Evolutionary conservation across 2,888 invertebrate genomes (phyloP).

Genomic region (Acrocyrtus sp.): DNA sequence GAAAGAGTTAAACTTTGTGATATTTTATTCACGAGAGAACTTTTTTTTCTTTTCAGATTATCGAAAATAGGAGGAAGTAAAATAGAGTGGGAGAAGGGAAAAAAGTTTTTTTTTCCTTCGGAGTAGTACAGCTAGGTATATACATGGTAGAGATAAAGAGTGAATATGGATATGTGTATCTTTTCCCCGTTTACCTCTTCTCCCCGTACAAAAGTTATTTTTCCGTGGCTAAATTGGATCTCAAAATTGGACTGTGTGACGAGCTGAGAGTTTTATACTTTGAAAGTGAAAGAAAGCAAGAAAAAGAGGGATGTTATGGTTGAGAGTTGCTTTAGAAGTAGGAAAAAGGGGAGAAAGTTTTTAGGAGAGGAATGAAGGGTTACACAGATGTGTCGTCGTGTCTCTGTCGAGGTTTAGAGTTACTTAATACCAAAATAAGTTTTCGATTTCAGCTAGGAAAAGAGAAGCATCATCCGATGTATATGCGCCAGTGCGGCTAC

Average conservation of each 20-base stretch:
- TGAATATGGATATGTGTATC: too few species aligned
- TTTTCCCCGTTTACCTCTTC: too few species aligned
- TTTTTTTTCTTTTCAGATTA: conserved; percentile 47
- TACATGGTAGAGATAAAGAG: too few species aligned
- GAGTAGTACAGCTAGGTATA: too few species aligned
- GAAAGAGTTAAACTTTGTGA: conserved; percentile 44
- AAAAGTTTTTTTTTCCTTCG: too few species aligned
- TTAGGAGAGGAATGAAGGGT: conserved; percentile 35
- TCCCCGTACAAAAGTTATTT: conserved; percentile 43
- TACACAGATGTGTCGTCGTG: too few species aligned
- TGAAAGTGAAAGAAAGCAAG: conserved; percentile 13
- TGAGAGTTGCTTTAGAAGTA: conserved; percentile 31
- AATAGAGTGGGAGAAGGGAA: not conserved
- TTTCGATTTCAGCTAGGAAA: too few species aligned
- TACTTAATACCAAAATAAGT: too few species aligned
- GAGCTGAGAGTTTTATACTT: conserved; percentile 50
- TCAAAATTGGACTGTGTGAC: conserved; percentile 52
- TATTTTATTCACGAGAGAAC: conserved; percentile 51
- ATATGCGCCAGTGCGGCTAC: too few species aligned
- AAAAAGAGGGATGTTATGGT: conserved; percentile 33
- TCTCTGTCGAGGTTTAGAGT: conserved; percentile 29
- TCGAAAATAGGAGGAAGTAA: conserved; percentile 27
- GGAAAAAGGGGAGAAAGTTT: conserved; percentile 48
- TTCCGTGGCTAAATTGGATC: conserved; percentile 51
- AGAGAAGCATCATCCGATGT: too few species aligned